Evolutionary conservation across 2,113 vertebrate species (phyloP).

Genomic region (Leucopsar rothschildi): DNA sequence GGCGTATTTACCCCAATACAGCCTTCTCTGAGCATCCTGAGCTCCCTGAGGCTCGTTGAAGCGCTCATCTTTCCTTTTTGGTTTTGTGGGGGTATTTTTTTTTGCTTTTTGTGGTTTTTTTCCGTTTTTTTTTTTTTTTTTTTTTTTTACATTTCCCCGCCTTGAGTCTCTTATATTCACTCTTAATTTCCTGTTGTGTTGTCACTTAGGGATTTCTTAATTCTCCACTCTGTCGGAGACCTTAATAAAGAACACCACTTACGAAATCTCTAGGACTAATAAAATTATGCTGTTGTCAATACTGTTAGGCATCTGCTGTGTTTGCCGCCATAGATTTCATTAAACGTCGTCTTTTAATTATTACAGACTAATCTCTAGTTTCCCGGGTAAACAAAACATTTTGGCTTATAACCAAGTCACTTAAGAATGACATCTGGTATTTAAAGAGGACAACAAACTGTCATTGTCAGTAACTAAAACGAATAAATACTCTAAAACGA

Average conservation of each 20-base stretch:
- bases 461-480: rapidly evolving
- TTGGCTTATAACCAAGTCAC: neutral
- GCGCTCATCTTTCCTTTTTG: rapidly evolving
- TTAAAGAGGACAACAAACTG: neutral
- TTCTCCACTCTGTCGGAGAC: rapidly evolving
- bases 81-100: too few relatives aligned
- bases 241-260: too few relatives aligned
- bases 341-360: rapidly evolving
- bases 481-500: rapidly evolving
- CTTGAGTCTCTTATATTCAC: rapidly evolving
- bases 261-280: neutral
- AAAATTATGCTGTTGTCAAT: rapidly evolving
- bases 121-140: too few relatives aligned
- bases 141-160: too few relatives aligned
- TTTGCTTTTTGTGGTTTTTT: too few relatives aligned
- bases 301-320: rapidly evolving
- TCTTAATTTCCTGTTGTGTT: neutral
- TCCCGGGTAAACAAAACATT: neutral
- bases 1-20: neutral
- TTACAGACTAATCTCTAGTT: neutral
- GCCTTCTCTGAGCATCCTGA: neutral
- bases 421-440: neutral
- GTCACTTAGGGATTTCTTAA: too few relatives aligned
- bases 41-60: neutral
- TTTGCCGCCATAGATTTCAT: rapidly evolving